Percentiles rank a stretch among this genome's conserved stretches.
These are phyloP conservation scores for Lagria hirta DNA, from an alignment of 2,888 invertebrate species.

Conservation along the genomic window DNA sequence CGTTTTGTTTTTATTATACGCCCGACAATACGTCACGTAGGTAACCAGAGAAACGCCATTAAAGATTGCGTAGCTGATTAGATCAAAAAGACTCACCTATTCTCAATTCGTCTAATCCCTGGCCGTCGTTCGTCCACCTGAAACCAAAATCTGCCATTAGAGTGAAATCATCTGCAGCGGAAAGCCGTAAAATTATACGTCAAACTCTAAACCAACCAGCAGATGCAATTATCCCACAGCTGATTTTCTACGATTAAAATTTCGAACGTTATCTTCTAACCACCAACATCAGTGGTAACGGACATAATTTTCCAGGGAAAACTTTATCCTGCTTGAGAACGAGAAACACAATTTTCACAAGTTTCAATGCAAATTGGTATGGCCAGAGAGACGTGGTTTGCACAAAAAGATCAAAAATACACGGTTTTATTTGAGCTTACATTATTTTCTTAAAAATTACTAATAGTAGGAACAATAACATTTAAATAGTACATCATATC, in stretches of 20 bases:
- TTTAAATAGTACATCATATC: no score
- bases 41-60: conserved; percentile 45
- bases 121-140: conserved; percentile 50
- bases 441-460: no score
- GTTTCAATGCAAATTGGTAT: no score
- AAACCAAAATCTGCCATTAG: conserved; percentile 48
- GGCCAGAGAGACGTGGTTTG: no score
- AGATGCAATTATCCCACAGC: conserved; percentile 13
- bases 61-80: conserved; percentile 45
- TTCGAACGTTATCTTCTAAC: conserved; percentile 8
- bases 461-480: no score
- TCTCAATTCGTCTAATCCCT: conserved; percentile 46
- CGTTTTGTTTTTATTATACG: conserved; percentile 41
- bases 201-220: conserved; percentile 11
- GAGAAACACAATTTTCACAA: no score
- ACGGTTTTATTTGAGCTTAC: no score
- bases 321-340: no score
- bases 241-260: conserved; percentile 13
- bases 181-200: conserved; percentile 16
- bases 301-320: conserved; percentile 10
- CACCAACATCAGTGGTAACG: conserved; percentile 7
- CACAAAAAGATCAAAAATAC: no score
- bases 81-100: conserved; percentile 47
- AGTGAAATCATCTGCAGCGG: conserved; percentile 5
- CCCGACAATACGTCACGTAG: conserved; percentile 48